These are phyloP conservation scores for Holacanthus passer DNA, from an alignment of 2,113 vertebrate species.

Conservation along the genomic window DNA sequence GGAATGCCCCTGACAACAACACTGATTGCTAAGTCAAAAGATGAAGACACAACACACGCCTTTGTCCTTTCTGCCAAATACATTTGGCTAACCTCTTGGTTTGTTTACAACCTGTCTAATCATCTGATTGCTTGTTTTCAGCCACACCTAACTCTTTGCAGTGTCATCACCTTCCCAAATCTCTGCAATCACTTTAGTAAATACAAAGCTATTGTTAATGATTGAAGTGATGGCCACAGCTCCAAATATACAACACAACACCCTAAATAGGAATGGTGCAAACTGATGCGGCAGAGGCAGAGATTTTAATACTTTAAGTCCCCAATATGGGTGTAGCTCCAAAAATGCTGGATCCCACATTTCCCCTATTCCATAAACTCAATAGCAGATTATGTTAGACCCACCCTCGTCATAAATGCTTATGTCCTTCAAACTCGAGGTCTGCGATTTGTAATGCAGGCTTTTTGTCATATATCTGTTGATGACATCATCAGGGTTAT, in stretches of 20 bases:
- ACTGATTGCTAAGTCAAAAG: not conserved
- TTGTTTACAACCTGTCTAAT: not conserved
- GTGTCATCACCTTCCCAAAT: not conserved
- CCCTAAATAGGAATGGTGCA: not conserved
- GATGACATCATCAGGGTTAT: not conserved
- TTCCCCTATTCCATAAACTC: not conserved
- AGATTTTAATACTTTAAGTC: not conserved
- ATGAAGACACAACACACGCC: not conserved
- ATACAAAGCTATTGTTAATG: not conserved
- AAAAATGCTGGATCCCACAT: not conserved
- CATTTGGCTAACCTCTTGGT: not conserved
- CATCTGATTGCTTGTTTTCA: not conserved
- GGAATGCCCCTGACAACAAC: constrained; percentile 2
- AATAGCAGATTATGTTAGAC: not conserved
- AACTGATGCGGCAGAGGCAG: not conserved
- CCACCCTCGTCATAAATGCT: not conserved
- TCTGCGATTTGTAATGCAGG: not conserved
- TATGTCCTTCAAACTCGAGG: not conserved
- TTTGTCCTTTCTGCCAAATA: not conserved
- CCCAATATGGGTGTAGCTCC: not conserved
- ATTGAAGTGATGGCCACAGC: too few relatives aligned
- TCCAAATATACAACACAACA: too few relatives aligned
- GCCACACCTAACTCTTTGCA: not conserved
- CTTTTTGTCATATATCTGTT: not conserved
- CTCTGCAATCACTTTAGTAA: not conserved